Evolutionary conservation across 2,888 invertebrate genomes (phyloP), one percentile per base, ranked within the genome.

Genomic region (Pandemis cinnamomeana): DNA sequence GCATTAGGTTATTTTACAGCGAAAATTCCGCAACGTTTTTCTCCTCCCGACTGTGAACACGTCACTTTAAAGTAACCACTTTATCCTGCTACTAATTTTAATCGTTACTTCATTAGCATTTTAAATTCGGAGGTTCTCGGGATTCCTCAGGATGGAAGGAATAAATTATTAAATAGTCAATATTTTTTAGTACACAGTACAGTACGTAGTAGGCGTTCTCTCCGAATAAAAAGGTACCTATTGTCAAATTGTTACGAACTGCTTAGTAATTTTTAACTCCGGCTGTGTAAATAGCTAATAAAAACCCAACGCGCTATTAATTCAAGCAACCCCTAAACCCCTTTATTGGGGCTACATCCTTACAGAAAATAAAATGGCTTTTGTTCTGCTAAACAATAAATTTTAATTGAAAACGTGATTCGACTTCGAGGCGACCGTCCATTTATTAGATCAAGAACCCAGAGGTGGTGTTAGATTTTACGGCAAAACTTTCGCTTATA

Each of bases 301-400:
- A 64, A 64, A 64, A 41, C 44, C 58, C 41, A 36, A 55, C n/a
- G 58, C 58, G 27, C 58, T 58, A 27, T 66, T 66, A 58, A 71
- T 63, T 71, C 46, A 55, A 48, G 27, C 58, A 66, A 36, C 71
- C 66, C 46, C 61, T 62, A 58, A 62, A 67, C 55, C 44, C 73
- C 53, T 60, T 64, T 70, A 70, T 20, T 48, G 63, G 15, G 13
- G 61, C n/a, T 60, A 36, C 64, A 27, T 53, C 51, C 27, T 64
- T 73, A 27, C 69, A 66, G 74, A 74, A 71, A 74, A 74, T 71
- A 74, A 74, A 71, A 74, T 67, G 66, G 67, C 53, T 71, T 74
- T 74, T 71, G 74, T 74, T 74, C 71, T 74, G 74, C 71, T 48
- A 67, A 71, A 74, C 74, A 74, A 74, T 74, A 74, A 74, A 74